These are phyloP conservation scores for Dromococcyx pavoninus DNA, from an alignment of 2,797 vertebrate species.

Conservation along the genomic window DNA sequence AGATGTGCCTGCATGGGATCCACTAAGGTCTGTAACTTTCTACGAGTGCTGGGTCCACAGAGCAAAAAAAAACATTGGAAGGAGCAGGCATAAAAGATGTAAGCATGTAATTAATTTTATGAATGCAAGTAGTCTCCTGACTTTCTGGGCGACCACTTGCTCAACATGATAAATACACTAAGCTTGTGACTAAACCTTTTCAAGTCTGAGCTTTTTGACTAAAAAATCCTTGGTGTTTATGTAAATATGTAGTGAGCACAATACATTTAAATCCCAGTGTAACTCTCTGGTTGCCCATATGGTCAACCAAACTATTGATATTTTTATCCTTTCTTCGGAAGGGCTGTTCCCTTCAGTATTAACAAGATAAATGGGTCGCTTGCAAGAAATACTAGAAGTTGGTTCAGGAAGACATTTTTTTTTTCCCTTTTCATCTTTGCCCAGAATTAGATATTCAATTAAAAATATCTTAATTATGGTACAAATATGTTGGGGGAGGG, in stretches of 20 bases:
- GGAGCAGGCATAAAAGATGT: not conserved
- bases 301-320: slow-evolving; percentile 26
- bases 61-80: not conserved
- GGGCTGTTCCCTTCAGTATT: not conserved
- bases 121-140: not conserved
- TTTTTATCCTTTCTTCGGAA: slow-evolving; percentile 27
- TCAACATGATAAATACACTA: not conserved
- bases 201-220: not conserved
- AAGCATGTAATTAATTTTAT: not conserved
- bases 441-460: slow-evolving; percentile 34
- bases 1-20: not conserved
- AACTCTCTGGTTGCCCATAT: not conserved
- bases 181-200: not conserved
- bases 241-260: not conserved
- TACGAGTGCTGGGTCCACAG: not conserved
- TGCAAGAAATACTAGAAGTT: slow-evolving; percentile 15
- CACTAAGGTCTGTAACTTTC: not conserved
- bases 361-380: slow-evolving; percentile 19
- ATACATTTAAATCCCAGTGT: not conserved
- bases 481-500: not conserved
- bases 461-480: slow-evolving; percentile 18
- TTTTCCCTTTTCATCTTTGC: slow-evolving; percentile 47
- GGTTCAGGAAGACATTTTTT: slow-evolving; percentile 8
- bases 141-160: not conserved
- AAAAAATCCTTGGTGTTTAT: not conserved